Evolutionary conservation across 92 coral and sea anemone genomes (phyloP).

Genomic region (Meandrina meandrites): DNA sequence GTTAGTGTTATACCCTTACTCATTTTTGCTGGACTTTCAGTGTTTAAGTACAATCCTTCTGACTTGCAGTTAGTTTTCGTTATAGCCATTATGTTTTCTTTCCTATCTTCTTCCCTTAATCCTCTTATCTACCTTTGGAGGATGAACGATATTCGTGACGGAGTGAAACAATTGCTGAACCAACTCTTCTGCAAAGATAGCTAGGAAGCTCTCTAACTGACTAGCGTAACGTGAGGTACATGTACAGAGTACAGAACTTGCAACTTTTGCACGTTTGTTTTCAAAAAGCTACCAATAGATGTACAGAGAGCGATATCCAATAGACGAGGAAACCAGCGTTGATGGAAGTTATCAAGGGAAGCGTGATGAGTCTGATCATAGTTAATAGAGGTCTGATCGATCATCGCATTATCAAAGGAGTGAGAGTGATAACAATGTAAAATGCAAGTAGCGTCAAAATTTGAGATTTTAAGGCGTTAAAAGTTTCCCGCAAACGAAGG

Average conservation of each 20-base stretch:
- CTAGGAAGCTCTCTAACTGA: not conserved
- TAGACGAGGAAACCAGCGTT: no score
- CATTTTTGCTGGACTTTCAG: not conserved
- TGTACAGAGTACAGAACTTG: no score
- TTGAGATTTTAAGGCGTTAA: no score
- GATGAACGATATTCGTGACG: conserved; percentile 6
- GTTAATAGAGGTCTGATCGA: not conserved
- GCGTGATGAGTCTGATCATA: no score
- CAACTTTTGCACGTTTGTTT: no score
- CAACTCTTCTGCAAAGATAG: not conserved
- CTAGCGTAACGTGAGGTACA: not conserved
- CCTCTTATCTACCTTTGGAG: conserved; percentile 18
- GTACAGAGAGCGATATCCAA: no score
- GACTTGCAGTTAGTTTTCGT: not conserved
- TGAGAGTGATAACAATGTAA: no score
- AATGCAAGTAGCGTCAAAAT: no score
- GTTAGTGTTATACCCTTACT: not conserved
- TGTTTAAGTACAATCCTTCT: not conserved
- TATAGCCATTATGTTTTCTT: not conserved
- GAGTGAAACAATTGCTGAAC: not conserved
- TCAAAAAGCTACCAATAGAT: no score
- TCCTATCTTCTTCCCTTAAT: not conserved
- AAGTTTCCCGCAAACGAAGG: no score
- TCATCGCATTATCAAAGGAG: not conserved
- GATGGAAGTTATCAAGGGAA: not conserved